Conservation (phyloP, 1,140 invertebrate species). For the Trialeurodes vaporariorum region DNA sequence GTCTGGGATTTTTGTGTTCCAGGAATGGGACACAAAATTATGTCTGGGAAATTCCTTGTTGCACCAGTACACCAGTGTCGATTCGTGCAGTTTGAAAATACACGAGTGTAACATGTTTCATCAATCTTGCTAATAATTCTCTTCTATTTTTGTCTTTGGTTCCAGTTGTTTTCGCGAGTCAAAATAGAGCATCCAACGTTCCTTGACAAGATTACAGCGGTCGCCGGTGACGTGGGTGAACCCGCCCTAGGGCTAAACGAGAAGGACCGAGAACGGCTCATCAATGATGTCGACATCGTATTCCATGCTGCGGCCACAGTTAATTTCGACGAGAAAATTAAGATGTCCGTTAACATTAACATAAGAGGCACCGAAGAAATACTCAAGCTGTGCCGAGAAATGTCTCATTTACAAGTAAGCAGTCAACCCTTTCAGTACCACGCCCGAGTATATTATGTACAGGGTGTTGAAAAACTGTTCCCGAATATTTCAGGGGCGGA, state of each 20-base stretch:
- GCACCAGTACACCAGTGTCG: no score
- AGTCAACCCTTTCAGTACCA: no score
- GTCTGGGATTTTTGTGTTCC: no score
- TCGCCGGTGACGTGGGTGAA: slow-evolving; percentile 83
- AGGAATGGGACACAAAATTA: no score
- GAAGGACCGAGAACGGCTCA: slow-evolving; percentile 52
- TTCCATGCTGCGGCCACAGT: slow-evolving; percentile 91
- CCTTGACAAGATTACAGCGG: slow-evolving; percentile 69
- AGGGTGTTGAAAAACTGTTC: no score
- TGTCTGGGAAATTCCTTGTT: no score
- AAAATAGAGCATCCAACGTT: slow-evolving; percentile 46
- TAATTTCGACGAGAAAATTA: slow-evolving; percentile 76
- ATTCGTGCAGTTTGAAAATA: no score
- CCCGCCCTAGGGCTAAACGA: slow-evolving; percentile 74
- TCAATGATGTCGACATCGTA: slow-evolving; percentile 52
- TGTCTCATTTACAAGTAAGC: slow-evolving; percentile 53
- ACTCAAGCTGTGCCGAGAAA: slow-evolving; percentile 47
- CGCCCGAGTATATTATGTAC: no score
- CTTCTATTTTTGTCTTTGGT: slow-evolving; percentile 34
- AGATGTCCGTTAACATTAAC: slow-evolving; percentile 49
- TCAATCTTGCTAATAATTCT: not conserved
- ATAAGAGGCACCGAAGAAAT: slow-evolving; percentile 50
- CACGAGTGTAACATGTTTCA: no score
- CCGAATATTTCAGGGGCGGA: no score
- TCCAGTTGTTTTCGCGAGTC: slow-evolving; percentile 25